These are phyloP conservation scores for Disparrhopalites patrizii DNA, from an alignment of 2,888 invertebrate genomes.

Conservation along the genomic window DNA sequence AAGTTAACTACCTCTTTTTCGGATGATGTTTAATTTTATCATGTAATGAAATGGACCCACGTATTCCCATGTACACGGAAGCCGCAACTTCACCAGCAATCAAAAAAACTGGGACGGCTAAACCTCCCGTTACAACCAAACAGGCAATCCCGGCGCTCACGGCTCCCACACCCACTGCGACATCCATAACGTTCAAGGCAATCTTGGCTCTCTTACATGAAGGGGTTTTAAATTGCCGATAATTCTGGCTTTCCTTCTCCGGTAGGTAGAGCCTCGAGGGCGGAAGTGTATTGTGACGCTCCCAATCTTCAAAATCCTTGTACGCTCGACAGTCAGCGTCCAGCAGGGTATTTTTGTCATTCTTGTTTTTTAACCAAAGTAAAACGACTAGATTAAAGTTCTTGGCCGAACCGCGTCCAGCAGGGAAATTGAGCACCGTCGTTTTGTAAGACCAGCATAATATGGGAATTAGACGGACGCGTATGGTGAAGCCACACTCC, in stretches of 20 bases:
- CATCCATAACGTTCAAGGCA: slow-evolving; percentile 6
- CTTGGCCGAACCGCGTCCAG: not conserved
- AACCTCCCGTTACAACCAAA: not conserved
- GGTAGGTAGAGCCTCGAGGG: not conserved
- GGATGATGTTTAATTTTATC: slow-evolving; percentile 6
- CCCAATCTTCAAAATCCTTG: slow-evolving; percentile 19
- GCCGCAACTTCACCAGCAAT: slow-evolving; percentile 11
- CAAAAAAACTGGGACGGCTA: not conserved
- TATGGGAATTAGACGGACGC: slow-evolving; percentile 10
- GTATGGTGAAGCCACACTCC: slow-evolving; percentile 24
- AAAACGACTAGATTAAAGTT: not conserved
- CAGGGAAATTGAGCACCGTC: not conserved
- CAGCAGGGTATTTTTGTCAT: not conserved
- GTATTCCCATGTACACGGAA: slow-evolving; percentile 13
- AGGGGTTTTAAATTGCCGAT: not conserved
- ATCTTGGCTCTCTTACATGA: not conserved
- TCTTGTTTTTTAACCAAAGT: slow-evolving; percentile 1
- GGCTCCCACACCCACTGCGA: slow-evolving; percentile 6
- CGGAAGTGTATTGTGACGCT: slow-evolving; percentile 10
- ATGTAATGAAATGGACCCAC: slow-evolving; percentile 1
- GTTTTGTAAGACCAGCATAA: slow-evolving; percentile 7
- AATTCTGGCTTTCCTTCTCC: not conserved
- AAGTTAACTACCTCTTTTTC: slow-evolving; percentile 7
- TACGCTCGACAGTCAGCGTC: slow-evolving; percentile 15
- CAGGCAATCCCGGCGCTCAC: slow-evolving; percentile 6